phyloP scores from a whole-genome alignment of 37 sponge, comb jelly and placozoan genomes.

The Halichondria panicea region DNA sequence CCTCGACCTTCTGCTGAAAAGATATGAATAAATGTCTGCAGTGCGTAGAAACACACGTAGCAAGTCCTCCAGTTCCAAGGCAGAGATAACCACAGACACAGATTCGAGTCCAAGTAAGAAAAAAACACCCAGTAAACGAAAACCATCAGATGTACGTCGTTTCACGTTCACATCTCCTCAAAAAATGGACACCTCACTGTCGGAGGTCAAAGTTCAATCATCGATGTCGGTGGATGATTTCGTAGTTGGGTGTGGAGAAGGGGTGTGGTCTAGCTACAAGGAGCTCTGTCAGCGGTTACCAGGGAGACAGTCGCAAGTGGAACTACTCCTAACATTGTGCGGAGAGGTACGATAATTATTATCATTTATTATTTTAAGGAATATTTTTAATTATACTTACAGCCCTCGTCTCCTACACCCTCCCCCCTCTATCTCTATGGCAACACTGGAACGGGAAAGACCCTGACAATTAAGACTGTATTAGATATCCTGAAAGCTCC shows the following conservation, averaged over 20 bases:
- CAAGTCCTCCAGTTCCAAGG: neutral
- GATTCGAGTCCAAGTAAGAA: neutral
- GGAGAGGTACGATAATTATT: slow-evolving; percentile 10
- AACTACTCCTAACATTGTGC: slow-evolving; percentile 27
- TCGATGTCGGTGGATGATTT: neutral
- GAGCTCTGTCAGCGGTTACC: slow-evolving; percentile 26
- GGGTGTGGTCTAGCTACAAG: neutral
- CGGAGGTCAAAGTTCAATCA: neutral
- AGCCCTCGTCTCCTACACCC: neutral
- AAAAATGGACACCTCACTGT: neutral
- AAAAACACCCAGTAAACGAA: neutral
- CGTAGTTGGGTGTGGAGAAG: neutral
- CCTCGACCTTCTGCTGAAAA: too few relatives aligned
- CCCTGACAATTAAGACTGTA: slow-evolving; percentile 23
- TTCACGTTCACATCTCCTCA: neutral
- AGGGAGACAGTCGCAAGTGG: slow-evolving; percentile 37
- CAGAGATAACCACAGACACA: neutral
- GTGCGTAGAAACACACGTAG: neutral
- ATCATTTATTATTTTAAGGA: neutral
- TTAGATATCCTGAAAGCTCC: slow-evolving; percentile 27
- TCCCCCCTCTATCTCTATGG: slow-evolving; percentile 53
- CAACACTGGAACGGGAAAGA: slow-evolving; percentile 62
- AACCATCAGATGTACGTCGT: neutral
- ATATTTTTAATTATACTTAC: neutral
- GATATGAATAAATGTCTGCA: neutral